Evolutionary conservation across 2,113 vertebrate genomes (phyloP), one percentile per base, ranked within the genome.

Genomic region (Xerus inauris): DNA sequence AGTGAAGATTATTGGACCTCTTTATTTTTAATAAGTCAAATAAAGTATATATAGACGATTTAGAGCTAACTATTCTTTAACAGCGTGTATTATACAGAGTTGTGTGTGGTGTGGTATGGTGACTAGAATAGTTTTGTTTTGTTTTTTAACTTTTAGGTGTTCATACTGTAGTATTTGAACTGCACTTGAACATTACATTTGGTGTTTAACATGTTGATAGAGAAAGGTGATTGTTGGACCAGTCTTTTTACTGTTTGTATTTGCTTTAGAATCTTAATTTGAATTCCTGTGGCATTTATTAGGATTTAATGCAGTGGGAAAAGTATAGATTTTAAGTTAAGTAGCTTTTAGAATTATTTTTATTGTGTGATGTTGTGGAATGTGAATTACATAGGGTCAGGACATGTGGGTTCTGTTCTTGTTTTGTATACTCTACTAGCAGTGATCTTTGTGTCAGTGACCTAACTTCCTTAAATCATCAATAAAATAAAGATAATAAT

Each of bases 251-350:
- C 7, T 87, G 28, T 90, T 94, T 87, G 32, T 16, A 87, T 95
- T 95, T 85, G 32, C 64, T 96, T 96, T 94, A 94, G 57, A 75
- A 76, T 83, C n/a, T 96, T 87, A 54, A 67, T 92, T 94, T 95
- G 92, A 81, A 88, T 92, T 94, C 47, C 85, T 57, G 11, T 80
- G 38, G 11, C 72, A 73, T 94, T 80, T 93, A 42, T 14, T 86
- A 90, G 38, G n/a, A 24, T 79, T 95, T 95, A 64, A 51, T 86
- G 92, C 95, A 89, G 35, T 87, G 87, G 54, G n/a, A 64, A 90
- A 77, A 81, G 35, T 62, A 20, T n/a, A 57, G 51, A 76, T 79
- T 91, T 93, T 94, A 95, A 62, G 47, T 92, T 92, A 6, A 83
- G 35, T 87, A 45, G 64, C 64, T 76, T 96, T 95, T 89, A 95